These are phyloP conservation scores for Osmerus eperlanus DNA, from an alignment of 2,113 vertebrate genomes.

Conservation along the genomic window DNA sequence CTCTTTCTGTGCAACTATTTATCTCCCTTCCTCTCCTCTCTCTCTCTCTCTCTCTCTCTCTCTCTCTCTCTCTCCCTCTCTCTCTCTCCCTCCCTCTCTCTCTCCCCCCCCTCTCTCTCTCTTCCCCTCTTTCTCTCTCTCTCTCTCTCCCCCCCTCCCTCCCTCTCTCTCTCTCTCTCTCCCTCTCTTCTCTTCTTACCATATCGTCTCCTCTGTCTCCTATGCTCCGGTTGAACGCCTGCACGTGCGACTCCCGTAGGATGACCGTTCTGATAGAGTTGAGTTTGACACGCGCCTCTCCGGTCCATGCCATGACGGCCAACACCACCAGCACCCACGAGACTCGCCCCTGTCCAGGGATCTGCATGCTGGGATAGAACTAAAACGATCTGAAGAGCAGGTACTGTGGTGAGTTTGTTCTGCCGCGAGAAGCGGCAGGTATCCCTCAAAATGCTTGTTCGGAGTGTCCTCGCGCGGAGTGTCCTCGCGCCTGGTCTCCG, in stretches of 20 bases:
- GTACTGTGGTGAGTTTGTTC: too few relatives aligned
- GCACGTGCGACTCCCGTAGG: conserved; percentile 33
- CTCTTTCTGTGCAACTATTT: too few relatives aligned
- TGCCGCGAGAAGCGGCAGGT: too few relatives aligned
- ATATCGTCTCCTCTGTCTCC: neutral
- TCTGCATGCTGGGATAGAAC: neutral
- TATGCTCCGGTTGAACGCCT: conserved; percentile 45
- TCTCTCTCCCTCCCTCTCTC: neutral
- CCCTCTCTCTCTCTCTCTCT: neutral
- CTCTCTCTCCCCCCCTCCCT: neutral
- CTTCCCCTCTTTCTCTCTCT: neutral
- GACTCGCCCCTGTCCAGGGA: neutral
- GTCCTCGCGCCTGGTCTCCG: neutral
- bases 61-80: neutral
- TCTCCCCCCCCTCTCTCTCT: neutral
- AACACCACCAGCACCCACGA: conserved; percentile 15
- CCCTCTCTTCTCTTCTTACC: neutral
- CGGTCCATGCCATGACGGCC: conserved; percentile 1
- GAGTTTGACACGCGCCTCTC: conserved; percentile 42
- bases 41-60: neutral
- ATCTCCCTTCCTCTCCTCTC: too few relatives aligned
- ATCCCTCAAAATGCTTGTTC: too few relatives aligned
- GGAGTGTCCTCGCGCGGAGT: too few relatives aligned
- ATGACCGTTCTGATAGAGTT: conserved; percentile 56
- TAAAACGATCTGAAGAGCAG: neutral